These are phyloP conservation scores for Pachypeltis micranthus DNA, from an alignment of 1,140 invertebrate species.

Conservation along the genomic window DNA sequence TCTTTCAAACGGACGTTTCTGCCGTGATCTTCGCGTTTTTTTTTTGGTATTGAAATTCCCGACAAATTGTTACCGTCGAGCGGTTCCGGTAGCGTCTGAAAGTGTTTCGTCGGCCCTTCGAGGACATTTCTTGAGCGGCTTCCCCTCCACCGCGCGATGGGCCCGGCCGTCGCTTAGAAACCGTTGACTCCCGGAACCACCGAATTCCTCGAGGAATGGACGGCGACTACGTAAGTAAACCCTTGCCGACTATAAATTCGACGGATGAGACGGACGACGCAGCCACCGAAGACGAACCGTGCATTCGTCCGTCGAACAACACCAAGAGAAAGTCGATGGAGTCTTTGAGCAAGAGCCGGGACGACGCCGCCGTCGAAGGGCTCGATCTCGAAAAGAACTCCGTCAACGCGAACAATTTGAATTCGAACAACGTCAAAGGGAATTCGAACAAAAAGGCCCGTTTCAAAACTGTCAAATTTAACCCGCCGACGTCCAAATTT, in stretches of 20 bases:
- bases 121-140: too few relatives aligned
- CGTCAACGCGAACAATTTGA: background rate
- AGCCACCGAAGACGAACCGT: slow-evolving; percentile 30
- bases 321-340: slow-evolving; percentile 25
- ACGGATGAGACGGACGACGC: slow-evolving; percentile 47
- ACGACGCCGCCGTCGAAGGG: background rate
- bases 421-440: slow-evolving; percentile 4
- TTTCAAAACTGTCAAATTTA: slow-evolving; percentile 4
- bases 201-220: background rate
- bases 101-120: too few relatives aligned
- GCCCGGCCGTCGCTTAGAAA: too few relatives aligned
- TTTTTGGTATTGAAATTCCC: background rate
- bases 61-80: too few relatives aligned
- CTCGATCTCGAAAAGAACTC: slow-evolving; percentile 6
- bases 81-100: too few relatives aligned
- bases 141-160: too few relatives aligned
- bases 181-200: background rate
- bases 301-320: slow-evolving; percentile 2
- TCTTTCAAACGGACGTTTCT: background rate
- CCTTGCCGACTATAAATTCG: slow-evolving; percentile 37
- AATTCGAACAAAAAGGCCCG: background rate
- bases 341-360: slow-evolving; percentile 4
- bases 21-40: background rate
- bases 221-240: background rate
- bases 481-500: slow-evolving; percentile 20